phyloP scores from a whole-genome alignment of 1,140 invertebrate species.

The Bacillus rossius region DNA sequence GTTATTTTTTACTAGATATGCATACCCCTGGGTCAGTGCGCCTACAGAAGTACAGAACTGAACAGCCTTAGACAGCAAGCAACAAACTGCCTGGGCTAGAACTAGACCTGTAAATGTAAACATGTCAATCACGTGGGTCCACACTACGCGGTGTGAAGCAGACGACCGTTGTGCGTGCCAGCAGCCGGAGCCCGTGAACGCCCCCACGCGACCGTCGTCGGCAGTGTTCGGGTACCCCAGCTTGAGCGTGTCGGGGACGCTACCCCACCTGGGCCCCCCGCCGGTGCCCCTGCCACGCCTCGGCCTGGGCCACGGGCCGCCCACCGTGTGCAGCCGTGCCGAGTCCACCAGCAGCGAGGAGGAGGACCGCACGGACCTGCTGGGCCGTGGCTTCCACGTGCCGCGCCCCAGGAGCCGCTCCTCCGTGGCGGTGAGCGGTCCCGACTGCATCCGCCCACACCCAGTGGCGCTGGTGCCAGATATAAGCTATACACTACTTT shows the following conservation, averaged over 20 bases:
- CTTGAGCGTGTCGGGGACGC: constrained; percentile 35
- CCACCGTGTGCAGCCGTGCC: background rate
- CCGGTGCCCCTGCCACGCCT: constrained; percentile 63
- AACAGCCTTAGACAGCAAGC: too few relatives aligned
- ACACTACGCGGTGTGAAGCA: too few relatives aligned
- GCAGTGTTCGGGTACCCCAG: constrained; percentile 74
- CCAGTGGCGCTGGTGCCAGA: too few relatives aligned
- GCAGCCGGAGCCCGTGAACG: constrained; percentile 58
- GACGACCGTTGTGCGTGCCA: background rate
- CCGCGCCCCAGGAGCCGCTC: constrained; percentile 72
- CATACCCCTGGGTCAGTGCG: too few relatives aligned
- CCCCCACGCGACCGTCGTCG: constrained; percentile 68
- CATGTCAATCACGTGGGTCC: too few relatives aligned
- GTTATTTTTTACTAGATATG: too few relatives aligned
- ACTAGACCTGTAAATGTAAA: too few relatives aligned
- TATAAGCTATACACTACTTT: too few relatives aligned
- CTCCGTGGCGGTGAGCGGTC: constrained; percentile 55
- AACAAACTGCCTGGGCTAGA: too few relatives aligned
- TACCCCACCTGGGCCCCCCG: constrained; percentile 50
- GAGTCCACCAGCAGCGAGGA: constrained; percentile 54
- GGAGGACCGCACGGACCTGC: constrained; percentile 66
- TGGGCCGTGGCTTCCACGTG: constrained; percentile 59
- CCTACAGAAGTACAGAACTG: too few relatives aligned
- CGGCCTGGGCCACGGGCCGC: constrained; percentile 23
- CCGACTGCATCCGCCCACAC: too few relatives aligned